Conservation (phyloP, 1,140 invertebrate genomes). For the Dreissena polymorpha region DNA sequence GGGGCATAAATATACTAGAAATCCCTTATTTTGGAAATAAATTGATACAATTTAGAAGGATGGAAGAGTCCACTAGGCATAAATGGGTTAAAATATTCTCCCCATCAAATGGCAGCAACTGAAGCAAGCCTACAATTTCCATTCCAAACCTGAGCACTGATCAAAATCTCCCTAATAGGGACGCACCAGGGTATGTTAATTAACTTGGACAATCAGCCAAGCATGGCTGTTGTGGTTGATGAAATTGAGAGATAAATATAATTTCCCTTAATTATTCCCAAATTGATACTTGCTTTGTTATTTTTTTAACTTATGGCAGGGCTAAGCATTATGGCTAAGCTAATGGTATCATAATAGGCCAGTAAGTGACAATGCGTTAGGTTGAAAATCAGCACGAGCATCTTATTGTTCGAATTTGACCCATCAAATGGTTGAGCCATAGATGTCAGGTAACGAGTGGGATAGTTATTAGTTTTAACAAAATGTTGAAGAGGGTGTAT, state of each 20-base stretch:
- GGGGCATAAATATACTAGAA: no score
- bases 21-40: no score
- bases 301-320: conserved; percentile 30
- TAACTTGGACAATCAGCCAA: conserved; percentile 46
- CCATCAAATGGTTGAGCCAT: no score
- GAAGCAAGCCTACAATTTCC: background rate
- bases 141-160: background rate
- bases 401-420: no score
- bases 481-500: no score
- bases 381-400: background rate
- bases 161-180: background rate
- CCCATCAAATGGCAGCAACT: no score
- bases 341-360: conserved; percentile 45
- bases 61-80: no score
- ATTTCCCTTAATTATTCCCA: conserved; percentile 6
- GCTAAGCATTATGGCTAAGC: conserved; percentile 15
- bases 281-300: conserved; percentile 44
- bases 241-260: background rate
- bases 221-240: conserved; percentile 6
- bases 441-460: no score
- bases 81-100: no score
- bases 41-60: no score
- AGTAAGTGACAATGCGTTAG: conserved; percentile 29
- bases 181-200: conserved; percentile 13
- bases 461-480: no score